Evolutionary conservation across 1,140 invertebrate species (phyloP).

Genomic region (Lepidurus apus): DNA sequence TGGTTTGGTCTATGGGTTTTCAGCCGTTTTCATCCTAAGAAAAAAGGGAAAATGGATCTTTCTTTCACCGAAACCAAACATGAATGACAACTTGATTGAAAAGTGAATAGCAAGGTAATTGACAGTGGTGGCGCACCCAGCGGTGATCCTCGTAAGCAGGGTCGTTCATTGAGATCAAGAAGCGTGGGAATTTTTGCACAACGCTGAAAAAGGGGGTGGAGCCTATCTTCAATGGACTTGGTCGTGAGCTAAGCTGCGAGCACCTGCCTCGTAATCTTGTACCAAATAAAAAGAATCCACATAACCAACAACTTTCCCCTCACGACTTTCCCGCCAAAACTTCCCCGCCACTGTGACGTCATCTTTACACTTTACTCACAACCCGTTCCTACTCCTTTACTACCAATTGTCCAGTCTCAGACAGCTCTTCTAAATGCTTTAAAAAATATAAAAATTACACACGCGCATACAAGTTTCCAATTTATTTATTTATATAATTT

Average conservation of each 20-base stretch:
- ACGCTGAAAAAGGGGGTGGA: background rate
- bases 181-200: background rate
- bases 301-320: background rate
- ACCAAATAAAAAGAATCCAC: background rate
- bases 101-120: slow-evolving; percentile 14
- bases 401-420: too few relatives aligned
- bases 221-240: background rate
- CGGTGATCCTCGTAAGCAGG: background rate
- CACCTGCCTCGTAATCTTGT: background rate
- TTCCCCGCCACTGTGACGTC: slow-evolving; percentile 1
- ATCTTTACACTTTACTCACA: background rate
- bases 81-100: slow-evolving; percentile 19
- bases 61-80: slow-evolving; percentile 7
- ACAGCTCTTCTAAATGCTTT: too few relatives aligned
- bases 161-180: slow-evolving; percentile 10
- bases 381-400: background rate
- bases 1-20: background rate
- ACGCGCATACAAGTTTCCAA: too few relatives aligned
- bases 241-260: background rate
- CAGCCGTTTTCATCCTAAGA: background rate
- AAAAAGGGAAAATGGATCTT: background rate
- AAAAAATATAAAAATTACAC: too few relatives aligned
- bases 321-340: slow-evolving; percentile 21
- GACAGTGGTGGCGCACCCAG: background rate
- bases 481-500: too few relatives aligned